These are phyloP conservation scores for Drosophila fuyamai DNA, from an alignment of 1,140 invertebrate genomes.

Conservation along the genomic window DNA sequence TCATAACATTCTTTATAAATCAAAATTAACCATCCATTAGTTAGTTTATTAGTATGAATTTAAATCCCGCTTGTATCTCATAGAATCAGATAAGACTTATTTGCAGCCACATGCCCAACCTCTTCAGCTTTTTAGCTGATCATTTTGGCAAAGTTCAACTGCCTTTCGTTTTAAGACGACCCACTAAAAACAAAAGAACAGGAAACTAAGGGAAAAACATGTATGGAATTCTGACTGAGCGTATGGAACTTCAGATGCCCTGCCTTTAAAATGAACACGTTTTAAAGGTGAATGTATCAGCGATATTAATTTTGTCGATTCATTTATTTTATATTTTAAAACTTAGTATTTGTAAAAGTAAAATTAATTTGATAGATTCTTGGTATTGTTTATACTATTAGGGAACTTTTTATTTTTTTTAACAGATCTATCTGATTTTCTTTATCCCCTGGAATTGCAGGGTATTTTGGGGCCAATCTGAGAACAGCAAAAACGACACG, in stretches of 20 bases:
- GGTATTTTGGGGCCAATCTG: constrained; percentile 40
- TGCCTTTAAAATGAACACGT: not conserved
- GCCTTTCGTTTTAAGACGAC: constrained; percentile 53
- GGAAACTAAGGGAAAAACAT: constrained; percentile 30
- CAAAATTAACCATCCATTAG: constrained; percentile 21
- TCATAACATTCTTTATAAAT: constrained; percentile 7
- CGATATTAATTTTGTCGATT: too few relatives aligned
- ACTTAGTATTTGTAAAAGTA: too few relatives aligned
- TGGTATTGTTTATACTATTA: too few relatives aligned
- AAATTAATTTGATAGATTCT: too few relatives aligned
- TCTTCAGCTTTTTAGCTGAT: constrained; percentile 21
- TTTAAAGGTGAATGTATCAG: too few relatives aligned
- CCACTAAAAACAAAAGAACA: constrained; percentile 54
- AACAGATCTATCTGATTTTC: not conserved
- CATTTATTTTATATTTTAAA: too few relatives aligned
- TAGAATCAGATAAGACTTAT: constrained; percentile 42
- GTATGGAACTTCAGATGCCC: constrained; percentile 3
- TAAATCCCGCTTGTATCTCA: constrained; percentile 9
- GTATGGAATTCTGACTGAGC: not conserved
- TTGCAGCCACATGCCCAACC: constrained; percentile 24
- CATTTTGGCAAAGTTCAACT: constrained; percentile 53
- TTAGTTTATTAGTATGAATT: constrained; percentile 11
- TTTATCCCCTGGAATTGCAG: not conserved
- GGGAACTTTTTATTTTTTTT: not conserved
- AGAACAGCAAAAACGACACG: constrained; percentile 54